Evolutionary conservation across 2,888 invertebrate genomes (phyloP).

Genomic region (Acrobasis repandana): DNA sequence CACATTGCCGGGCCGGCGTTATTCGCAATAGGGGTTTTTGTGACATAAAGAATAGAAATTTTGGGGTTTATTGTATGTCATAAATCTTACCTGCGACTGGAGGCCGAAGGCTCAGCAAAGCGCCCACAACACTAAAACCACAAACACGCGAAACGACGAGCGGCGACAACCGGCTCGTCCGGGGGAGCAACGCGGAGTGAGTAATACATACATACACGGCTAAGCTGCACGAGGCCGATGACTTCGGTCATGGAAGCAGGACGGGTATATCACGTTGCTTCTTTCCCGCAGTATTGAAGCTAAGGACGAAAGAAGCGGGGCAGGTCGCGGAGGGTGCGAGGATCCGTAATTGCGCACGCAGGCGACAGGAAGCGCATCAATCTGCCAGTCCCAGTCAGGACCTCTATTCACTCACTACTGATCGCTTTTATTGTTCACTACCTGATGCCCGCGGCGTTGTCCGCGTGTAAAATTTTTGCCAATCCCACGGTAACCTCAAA

Average conservation of each 20-base stretch:
- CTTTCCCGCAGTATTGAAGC: conserved; percentile 38
- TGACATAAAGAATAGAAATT: conserved; percentile 50
- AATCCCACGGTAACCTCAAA: too few species aligned
- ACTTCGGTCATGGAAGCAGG: conserved; percentile 57
- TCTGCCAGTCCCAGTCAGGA: conserved; percentile 2
- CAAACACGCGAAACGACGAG: conserved; percentile 74
- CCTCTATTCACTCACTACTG: conserved; percentile 5
- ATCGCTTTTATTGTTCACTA: neutral
- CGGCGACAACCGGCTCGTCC: conserved; percentile 71
- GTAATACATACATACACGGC: conserved; percentile 52
- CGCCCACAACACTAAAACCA: conserved; percentile 70
- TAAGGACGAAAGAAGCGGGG: conserved; percentile 44
- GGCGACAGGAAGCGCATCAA: conserved; percentile 40
- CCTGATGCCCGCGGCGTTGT: too few species aligned
- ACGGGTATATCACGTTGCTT: conserved; percentile 42
- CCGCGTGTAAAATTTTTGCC: too few species aligned
- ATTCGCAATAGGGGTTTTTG: conserved; percentile 46
- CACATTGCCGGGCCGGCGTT: conserved; percentile 59
- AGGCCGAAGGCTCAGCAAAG: conserved; percentile 56
- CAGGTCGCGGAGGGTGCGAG: conserved; percentile 51
- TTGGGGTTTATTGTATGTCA: conserved; percentile 27
- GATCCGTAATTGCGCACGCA: conserved; percentile 70
- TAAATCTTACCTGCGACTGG: conserved; percentile 61
- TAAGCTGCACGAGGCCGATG: conserved; percentile 67
- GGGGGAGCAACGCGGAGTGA: conserved; percentile 70